Conservation (phyloP, 1,140 invertebrate species). For the Drosophila pseudoananassae region DNA sequence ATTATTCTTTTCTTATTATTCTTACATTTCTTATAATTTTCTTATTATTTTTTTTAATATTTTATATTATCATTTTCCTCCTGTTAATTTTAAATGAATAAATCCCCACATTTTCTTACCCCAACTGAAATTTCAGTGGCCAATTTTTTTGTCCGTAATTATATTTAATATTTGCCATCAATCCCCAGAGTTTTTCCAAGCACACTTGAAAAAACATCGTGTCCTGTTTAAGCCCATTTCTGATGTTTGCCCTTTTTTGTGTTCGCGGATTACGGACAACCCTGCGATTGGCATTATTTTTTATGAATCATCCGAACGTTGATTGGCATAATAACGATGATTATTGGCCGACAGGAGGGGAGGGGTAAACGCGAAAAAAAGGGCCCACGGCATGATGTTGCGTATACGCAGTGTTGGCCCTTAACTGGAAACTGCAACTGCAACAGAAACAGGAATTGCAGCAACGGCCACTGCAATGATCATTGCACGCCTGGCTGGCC, state of each 20-base stretch:
- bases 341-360: conserved; percentile 16
- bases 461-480: conserved; percentile 18
- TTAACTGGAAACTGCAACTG: conserved; percentile 20
- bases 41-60: too few relatives aligned
- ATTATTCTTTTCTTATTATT: too few relatives aligned
- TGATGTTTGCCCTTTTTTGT: background rate
- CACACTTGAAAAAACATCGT: background rate
- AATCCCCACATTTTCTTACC: too few relatives aligned
- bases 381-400: conserved; percentile 38
- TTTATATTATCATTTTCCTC: too few relatives aligned
- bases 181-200: background rate
- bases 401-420: conserved; percentile 55
- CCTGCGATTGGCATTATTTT: conserved; percentile 13
- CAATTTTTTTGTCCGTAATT: background rate
- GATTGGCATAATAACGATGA: conserved; percentile 43
- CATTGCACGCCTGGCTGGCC: conserved; percentile 2
- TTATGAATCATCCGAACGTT: background rate
- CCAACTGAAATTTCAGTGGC: background rate
- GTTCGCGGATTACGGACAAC: background rate
- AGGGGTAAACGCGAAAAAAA: background rate
- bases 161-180: background rate
- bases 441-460: background rate
- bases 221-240: background rate
- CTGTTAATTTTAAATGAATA: too few relatives aligned
- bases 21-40: too few relatives aligned